Evolutionary conservation across 2,797 vertebrate species (phyloP).

Genomic region (Rhodeus uyekii): DNA sequence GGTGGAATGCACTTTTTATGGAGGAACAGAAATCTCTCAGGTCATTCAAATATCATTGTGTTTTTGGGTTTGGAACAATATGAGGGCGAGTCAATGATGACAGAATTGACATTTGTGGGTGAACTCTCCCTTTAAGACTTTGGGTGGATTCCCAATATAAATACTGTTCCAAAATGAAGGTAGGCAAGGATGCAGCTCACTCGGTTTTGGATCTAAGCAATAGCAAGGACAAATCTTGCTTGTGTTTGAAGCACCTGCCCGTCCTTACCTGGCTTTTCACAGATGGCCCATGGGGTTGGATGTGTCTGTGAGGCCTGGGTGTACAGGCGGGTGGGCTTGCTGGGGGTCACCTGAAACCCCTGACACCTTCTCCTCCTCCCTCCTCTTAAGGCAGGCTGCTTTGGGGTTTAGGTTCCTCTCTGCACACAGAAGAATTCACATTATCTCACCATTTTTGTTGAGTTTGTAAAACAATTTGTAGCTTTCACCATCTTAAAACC

Average conservation of each 20-base stretch:
- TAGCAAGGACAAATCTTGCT: not conserved
- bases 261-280: slow-evolving; percentile 83
- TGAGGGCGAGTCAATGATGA: not conserved
- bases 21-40: not conserved
- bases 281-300: slow-evolving; percentile 98
- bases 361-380: slow-evolving; percentile 96
- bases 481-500: not conserved
- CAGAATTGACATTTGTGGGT: not conserved
- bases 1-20: not conserved
- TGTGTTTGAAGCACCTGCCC: not conserved
- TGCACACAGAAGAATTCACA: slow-evolving; percentile 61
- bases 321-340: slow-evolving; percentile 86
- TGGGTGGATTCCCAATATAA: not conserved
- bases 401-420: slow-evolving; percentile 98
- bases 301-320: slow-evolving; percentile 91
- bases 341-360: slow-evolving; percentile 90
- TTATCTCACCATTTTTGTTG: slow-evolving; percentile 7
- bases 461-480: not conserved
- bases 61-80: not conserved
- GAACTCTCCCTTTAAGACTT: not conserved
- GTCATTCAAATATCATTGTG: not conserved
- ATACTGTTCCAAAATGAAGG: not conserved
- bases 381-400: slow-evolving; percentile 99
- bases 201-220: not conserved
- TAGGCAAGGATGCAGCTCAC: not conserved